Conservation (phyloP, 2,797 vertebrate genomes). For the Rhabdophis nuchalis region DNA sequence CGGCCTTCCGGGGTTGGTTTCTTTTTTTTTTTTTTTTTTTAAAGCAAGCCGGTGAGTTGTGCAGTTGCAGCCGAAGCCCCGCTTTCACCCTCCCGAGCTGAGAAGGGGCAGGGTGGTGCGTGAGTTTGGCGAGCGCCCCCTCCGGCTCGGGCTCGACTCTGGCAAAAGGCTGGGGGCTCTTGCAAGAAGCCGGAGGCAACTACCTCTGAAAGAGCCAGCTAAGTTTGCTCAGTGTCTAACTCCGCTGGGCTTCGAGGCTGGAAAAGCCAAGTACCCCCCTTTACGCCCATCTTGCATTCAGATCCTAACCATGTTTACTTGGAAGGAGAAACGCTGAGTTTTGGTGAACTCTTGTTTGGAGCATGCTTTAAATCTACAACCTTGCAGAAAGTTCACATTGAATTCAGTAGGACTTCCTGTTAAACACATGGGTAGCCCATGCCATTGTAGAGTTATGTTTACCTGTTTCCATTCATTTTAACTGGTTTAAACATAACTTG, state of each 20-base stretch:
- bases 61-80: not conserved
- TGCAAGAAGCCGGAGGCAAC: not conserved
- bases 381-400: not conserved
- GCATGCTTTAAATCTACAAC: not conserved
- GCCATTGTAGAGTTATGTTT: not conserved
- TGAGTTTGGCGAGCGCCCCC: not conserved
- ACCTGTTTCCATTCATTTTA: not conserved
- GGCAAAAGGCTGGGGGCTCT: not conserved
- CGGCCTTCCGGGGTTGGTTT: conserved; percentile 1
- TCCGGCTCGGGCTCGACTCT: not conserved
- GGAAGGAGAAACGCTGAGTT: not conserved
- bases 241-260: not conserved
- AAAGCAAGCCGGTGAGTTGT: not conserved
- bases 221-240: not conserved
- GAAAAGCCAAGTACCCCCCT: not conserved
- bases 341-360: not conserved
- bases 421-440: not conserved
- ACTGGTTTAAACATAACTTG: not conserved
- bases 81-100: not conserved
- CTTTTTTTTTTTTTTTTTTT: not conserved
- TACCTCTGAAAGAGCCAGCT: not conserved
- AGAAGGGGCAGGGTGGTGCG: conserved; percentile 23
- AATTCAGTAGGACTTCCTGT: not conserved
- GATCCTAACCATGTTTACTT: not conserved
- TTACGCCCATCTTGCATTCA: no score